Percentiles rank a stretch among this genome's conserved stretches.
Evolutionary conservation across 2,113 vertebrate genomes (phyloP).

Genomic region (Bujurquina vittata): DNA sequence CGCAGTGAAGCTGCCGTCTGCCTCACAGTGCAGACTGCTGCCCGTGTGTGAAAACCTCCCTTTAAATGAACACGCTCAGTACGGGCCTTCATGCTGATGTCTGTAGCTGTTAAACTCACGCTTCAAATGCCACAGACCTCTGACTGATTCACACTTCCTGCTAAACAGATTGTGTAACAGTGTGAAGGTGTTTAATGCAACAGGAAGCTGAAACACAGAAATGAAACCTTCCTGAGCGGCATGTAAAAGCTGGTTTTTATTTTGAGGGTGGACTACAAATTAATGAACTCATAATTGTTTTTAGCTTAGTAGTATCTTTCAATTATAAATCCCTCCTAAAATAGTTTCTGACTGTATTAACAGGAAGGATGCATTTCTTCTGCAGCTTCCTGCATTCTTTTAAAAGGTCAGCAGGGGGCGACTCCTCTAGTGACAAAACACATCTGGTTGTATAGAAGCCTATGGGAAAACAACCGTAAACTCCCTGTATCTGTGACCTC

Average conservation of each 20-base stretch:
- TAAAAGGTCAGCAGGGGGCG: neutral
- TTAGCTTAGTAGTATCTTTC: too few relatives aligned
- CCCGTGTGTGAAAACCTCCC: neutral
- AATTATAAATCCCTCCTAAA: neutral
- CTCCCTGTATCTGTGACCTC: neutral
- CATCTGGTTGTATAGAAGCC: neutral
- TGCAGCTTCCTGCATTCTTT: neutral
- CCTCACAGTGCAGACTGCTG: neutral
- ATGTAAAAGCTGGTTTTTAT: neutral
- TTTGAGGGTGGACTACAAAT: neutral
- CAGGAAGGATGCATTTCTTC: too few relatives aligned
- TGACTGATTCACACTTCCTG: neutral
- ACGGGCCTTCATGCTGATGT: neutral
- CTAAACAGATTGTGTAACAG: neutral
- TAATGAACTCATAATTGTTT: neutral
- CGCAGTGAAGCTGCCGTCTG: neutral
- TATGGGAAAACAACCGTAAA: neutral
- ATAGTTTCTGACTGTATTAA: neutral
- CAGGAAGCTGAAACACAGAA: neutral
- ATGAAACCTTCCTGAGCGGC: neutral
- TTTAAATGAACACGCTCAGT: neutral
- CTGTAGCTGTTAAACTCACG: neutral
- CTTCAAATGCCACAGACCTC: neutral
- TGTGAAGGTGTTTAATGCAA: neutral
- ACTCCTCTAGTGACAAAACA: neutral